These are phyloP conservation scores for Sebastes iracundus DNA, from an alignment of 2,797 vertebrate genomes.

Conservation along the genomic window DNA sequence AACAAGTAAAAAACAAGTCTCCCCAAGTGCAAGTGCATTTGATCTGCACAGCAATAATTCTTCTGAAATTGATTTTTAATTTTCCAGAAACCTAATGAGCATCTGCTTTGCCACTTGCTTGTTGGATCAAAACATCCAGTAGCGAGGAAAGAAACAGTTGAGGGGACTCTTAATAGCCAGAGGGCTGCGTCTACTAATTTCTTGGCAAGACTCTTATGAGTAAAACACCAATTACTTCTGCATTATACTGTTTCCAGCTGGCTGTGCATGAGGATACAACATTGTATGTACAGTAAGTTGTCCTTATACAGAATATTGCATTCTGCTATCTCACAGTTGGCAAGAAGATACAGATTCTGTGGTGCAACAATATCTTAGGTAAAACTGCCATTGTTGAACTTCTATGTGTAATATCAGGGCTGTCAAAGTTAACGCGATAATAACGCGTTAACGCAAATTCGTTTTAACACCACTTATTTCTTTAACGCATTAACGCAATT, in stretches of 20 bases:
- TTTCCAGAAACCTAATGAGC: constrained; percentile 43
- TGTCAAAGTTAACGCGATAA: no score
- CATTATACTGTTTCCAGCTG: constrained; percentile 23
- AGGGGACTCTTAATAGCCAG: constrained; percentile 25
- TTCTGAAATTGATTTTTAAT: constrained; percentile 20
- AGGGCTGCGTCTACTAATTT: constrained; percentile 16
- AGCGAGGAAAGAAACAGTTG: not conserved
- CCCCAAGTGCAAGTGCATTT: not conserved
- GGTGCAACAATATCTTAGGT: not conserved
- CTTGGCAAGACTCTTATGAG: constrained; percentile 13
- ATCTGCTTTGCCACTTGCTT: constrained; percentile 28
- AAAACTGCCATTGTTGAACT: not conserved
- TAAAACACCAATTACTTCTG: constrained; percentile 29
- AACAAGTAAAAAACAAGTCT: not conserved
- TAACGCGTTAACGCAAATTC: no score
- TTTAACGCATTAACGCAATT: no score
- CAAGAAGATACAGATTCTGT: not conserved
- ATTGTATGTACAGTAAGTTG: not conserved
- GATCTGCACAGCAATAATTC: not conserved
- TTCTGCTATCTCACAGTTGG: not conserved
- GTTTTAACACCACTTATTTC: no score
- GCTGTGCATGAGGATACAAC: not conserved
- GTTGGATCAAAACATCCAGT: constrained; percentile 22
- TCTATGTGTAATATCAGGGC: not conserved
- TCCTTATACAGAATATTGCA: not conserved